Conservation (phyloP, 2,113 vertebrate species). For the Nycticryphes semicollaris region DNA sequence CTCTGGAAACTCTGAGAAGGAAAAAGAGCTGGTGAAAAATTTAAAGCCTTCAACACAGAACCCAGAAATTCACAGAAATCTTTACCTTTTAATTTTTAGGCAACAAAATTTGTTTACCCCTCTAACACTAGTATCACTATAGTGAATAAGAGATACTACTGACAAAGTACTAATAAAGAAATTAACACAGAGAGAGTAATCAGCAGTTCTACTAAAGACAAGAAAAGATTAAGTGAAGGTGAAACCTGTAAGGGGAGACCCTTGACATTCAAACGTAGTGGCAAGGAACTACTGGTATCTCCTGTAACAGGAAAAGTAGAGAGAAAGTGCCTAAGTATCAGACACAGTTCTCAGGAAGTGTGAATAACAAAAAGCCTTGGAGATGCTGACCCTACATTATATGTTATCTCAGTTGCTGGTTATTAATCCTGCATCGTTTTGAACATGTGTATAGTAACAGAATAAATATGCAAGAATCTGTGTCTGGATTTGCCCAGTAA, state of each 20-base stretch:
- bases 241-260: not conserved
- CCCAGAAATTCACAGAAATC: not conserved
- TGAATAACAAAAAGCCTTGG: not conserved
- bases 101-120: not conserved
- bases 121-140: not conserved
- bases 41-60: not conserved
- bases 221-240: not conserved
- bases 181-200: not conserved
- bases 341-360: not conserved
- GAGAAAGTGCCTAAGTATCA: not conserved
- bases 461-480: not conserved
- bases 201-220: not conserved
- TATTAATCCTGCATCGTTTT: not conserved
- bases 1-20: not conserved
- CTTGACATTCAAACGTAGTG: not conserved
- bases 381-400: not conserved
- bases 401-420: not conserved
- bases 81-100: not conserved
- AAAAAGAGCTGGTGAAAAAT: not conserved
- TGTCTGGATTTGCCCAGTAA: not conserved
- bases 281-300: not conserved
- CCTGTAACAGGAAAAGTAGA: not conserved
- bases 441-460: rapidly evolving
- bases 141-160: not conserved
- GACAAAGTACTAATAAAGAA: not conserved